phyloP scores from a whole-genome alignment of 1,140 invertebrate genomes.

The Hormaphis cornu region DNA sequence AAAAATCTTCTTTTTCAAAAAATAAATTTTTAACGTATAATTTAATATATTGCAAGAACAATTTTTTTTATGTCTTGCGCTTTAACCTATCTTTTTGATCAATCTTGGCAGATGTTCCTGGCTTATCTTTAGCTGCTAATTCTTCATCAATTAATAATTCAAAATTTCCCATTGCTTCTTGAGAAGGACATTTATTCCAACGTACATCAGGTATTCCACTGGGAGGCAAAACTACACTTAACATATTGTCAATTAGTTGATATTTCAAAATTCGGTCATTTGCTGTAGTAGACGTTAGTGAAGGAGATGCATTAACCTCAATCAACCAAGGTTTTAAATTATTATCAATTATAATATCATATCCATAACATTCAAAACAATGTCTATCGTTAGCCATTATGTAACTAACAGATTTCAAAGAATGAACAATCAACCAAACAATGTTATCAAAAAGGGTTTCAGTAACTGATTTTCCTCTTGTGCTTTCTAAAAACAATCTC shows the following conservation, averaged over 20 bases:
- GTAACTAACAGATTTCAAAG: conserved; percentile 64
- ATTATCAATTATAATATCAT: conserved; percentile 81
- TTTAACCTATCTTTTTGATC: conserved; percentile 22
- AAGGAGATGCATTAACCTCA: conserved; percentile 89
- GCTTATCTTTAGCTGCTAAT: conserved; percentile 32
- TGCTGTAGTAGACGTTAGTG: conserved; percentile 85
- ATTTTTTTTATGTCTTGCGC: background rate
- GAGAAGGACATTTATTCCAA: conserved; percentile 78
- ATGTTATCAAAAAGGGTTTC: conserved; percentile 75
- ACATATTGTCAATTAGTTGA: conserved; percentile 88
- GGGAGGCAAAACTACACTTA: conserved; percentile 81
- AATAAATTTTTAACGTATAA: too few relatives aligned
- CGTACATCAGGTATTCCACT: conserved; percentile 82
- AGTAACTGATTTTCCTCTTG: conserved; percentile 75
- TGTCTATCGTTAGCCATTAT: conserved; percentile 67
- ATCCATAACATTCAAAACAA: conserved; percentile 76
- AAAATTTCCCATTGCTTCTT: conserved; percentile 76
- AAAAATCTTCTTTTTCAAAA: too few relatives aligned
- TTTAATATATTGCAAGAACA: background rate
- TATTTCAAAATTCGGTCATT: conserved; percentile 94
- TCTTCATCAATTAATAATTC: conserved; percentile 83
- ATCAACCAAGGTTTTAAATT: conserved; percentile 77
- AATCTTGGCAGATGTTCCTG: background rate
- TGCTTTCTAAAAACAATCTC: conserved; percentile 80
- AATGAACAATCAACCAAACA: conserved; percentile 82